Percentiles rank a stretch among this genome's conserved stretches.
Evolutionary conservation across 2,797 vertebrate genomes (phyloP).

Genomic region (Anableps anableps): DNA sequence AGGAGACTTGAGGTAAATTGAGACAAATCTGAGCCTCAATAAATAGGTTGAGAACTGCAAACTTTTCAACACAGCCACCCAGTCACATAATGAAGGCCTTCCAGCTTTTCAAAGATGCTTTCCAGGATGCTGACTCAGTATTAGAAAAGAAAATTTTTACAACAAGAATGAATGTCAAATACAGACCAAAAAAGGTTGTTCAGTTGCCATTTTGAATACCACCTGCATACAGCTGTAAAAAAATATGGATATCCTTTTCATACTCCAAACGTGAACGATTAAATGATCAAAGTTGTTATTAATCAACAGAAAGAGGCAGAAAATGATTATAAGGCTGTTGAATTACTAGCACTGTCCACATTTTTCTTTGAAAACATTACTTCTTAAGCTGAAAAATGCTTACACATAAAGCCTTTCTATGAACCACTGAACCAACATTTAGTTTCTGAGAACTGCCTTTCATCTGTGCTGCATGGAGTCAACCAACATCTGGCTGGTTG

Average conservation of each 20-base stretch:
- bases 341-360: not conserved
- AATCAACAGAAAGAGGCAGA: not conserved
- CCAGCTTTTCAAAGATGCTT: not conserved
- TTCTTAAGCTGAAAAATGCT: not conserved
- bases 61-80: not conserved
- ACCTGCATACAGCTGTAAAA: not conserved
- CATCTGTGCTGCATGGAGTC: not conserved
- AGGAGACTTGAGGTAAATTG: not conserved
- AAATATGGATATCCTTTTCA: not conserved
- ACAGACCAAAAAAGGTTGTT: not conserved
- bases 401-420: not conserved
- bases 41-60: not conserved
- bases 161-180: not conserved
- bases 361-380: not conserved
- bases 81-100: not conserved
- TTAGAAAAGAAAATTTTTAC: not conserved
- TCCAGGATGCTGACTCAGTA: not conserved
- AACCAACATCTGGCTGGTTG: not conserved
- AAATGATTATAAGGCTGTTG: not conserved
- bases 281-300: not conserved
- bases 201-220: not conserved
- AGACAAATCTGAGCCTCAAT: not conserved
- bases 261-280: not conserved
- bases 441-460: not conserved
- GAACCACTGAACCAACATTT: not conserved